Evolutionary conservation across 2,888 invertebrate genomes (phyloP).

Genomic region (Phrixothrix hirtus): DNA sequence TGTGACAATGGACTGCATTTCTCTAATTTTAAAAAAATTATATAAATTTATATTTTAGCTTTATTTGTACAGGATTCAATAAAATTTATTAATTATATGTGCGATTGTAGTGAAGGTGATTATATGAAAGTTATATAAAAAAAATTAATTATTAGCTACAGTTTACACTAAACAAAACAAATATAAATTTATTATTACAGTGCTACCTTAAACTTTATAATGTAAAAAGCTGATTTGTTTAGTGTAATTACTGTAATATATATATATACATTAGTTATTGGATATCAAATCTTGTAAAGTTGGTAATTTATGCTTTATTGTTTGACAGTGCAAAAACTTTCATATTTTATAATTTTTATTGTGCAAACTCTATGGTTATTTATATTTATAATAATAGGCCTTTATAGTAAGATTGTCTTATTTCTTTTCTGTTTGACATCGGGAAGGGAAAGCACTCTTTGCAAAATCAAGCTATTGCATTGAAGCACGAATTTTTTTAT

Average conservation of each 20-base stretch:
- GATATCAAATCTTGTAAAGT: slow-evolving; percentile 29
- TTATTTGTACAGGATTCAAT: slow-evolving; percentile 55
- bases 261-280: slow-evolving; percentile 27
- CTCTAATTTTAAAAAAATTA: slow-evolving; percentile 45
- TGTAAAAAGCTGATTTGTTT: slow-evolving; percentile 19
- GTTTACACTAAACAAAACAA: slow-evolving; percentile 22
- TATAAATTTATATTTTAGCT: slow-evolving; percentile 53
- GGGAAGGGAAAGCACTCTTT: slow-evolving; percentile 35
- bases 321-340: slow-evolving; percentile 34
- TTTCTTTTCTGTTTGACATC: slow-evolving; percentile 32
- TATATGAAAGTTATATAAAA: slow-evolving; percentile 29
- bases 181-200: neutral
- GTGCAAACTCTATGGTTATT: slow-evolving; percentile 30
- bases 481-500: slow-evolving; percentile 48
- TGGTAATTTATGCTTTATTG: slow-evolving; percentile 32
- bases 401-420: slow-evolving; percentile 28
- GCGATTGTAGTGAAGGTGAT: slow-evolving; percentile 48
- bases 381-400: slow-evolving; percentile 30
- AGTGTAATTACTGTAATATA: slow-evolving; percentile 22
- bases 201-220: slow-evolving; percentile 2
- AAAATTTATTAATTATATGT: slow-evolving; percentile 52
- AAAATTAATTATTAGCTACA: slow-evolving; percentile 22
- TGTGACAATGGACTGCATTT: slow-evolving; percentile 52
- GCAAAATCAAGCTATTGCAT: slow-evolving; percentile 36
- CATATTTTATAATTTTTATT: slow-evolving; percentile 33